Base-by-base conservation (phyloP, 2,113 vertebrate genomes). In the Brachypteracias leptosomus region DNA sequence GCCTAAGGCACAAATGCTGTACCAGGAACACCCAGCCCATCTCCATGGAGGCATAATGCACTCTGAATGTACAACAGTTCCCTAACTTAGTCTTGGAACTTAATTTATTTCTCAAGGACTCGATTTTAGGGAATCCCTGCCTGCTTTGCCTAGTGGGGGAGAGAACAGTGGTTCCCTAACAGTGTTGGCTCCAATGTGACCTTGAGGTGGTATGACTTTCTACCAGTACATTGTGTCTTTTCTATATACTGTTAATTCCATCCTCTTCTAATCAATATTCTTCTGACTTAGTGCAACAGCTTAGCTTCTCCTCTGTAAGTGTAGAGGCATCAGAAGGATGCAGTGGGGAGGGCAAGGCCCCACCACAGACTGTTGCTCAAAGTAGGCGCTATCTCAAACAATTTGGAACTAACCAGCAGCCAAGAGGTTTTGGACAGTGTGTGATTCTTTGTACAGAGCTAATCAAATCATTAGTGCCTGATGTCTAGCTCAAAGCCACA, bases 381-480 rank as follows among this genome's bases (percentile, higher is more conserved):
- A 40, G 82, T 44, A 93, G 80, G 91, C 57, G 36, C 75, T 63
- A 47, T 67, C 68, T 90, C 20, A 7, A 90, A 74, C 71, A 65
- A 86, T 91, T 91, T 91, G 94, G 92, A 96, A 92, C 88, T 94
- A 96, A 96, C 85, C 93, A 95, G 95, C 93, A 96, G 96, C 93
- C 88, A 61, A 11, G 92, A 90, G 89, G 89, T 93, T 95, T 95
- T 74, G 91, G 90, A 82, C 70, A 61, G 94, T 70, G 95, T 94
- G 90, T 95, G 94, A 96, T 92, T 95, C 95, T 96, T 96, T 97
- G 95, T 97, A 97, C 96, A 97, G 96, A 97, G 96, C 93, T 97
- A 97, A 97, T 97, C 94, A 18, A 95, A 94, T 97, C 97, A 96
- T 97, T 97, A 97, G 97, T 97, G 97, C 97, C 97, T 97, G 97